Conservation (phyloP, 2,113 vertebrate species). For the Eidolon helvum region DNA sequence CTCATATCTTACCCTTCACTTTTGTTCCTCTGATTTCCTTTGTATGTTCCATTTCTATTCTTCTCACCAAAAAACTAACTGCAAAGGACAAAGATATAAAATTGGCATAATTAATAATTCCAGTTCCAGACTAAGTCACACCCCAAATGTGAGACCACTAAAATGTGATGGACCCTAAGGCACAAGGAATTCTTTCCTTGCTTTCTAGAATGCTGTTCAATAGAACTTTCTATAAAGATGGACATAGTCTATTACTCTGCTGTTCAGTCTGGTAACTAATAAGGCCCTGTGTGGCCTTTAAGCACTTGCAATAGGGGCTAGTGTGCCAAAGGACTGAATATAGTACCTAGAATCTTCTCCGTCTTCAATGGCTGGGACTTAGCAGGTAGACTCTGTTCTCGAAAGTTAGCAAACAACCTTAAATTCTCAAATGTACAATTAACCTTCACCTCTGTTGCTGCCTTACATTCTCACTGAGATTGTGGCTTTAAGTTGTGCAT, state of each 20-base stretch:
- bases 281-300: fast-evolving
- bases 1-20: not conserved
- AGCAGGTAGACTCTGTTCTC: not conserved
- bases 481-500: not conserved
- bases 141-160: not conserved
- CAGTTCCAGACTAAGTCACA: not conserved
- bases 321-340: not conserved
- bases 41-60: not conserved
- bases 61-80: not conserved
- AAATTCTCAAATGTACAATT: not conserved
- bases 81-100: not conserved
- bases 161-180: not conserved
- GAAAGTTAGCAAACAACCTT: not conserved
- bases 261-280: not conserved
- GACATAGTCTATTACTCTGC: not conserved
- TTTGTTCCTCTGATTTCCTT: not conserved
- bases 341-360: not conserved
- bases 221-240: not conserved
- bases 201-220: not conserved
- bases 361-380: not conserved
- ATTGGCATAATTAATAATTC: not conserved
- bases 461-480: not conserved
- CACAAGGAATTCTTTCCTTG: no score
- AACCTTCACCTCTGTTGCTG: not conserved
- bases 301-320: not conserved